A percentile compares a stretch with the other conserved stretches of the same genome.
These are phyloP conservation scores for Prolemur simus DNA, from an alignment of 2,113 vertebrate genomes.

Conservation along the genomic window DNA sequence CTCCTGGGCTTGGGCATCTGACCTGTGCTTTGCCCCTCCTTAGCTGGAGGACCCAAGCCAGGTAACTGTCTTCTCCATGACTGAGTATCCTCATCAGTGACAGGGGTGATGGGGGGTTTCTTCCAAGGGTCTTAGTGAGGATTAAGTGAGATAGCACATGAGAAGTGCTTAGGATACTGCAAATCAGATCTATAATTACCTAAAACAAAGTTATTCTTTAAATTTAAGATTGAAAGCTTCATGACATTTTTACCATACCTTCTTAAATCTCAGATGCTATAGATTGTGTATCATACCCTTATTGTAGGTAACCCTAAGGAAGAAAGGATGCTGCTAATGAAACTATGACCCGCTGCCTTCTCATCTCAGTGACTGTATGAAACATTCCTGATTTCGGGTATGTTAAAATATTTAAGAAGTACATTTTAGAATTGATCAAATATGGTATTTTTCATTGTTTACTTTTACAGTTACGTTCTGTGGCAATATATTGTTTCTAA, in stretches of 20 bases:
- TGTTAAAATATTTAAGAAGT: neutral
- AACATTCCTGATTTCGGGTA: neutral
- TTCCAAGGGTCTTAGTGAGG: neutral
- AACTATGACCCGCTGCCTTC: neutral
- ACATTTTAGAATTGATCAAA: neutral
- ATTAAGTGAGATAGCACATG: neutral
- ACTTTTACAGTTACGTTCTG: constrained; percentile 10
- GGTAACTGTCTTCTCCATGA: neutral
- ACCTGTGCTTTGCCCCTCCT: neutral
- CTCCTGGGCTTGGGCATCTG: neutral
- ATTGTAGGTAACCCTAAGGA: neutral
- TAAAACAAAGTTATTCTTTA: constrained; percentile 2
- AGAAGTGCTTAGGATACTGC: neutral
- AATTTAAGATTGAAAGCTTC: neutral
- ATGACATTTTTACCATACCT: neutral
- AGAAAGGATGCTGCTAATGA: neutral
- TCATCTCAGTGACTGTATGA: neutral
- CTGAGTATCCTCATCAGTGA: neutral
- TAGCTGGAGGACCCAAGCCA: neutral
- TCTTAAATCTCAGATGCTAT: neutral
- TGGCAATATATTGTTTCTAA: neutral
- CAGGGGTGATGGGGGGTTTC: neutral
- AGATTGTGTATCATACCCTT: neutral
- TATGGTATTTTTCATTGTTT: neutral
- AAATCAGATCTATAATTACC: neutral